Evolutionary conservation across 2,113 vertebrate species (phyloP).

Genomic region (Acanthochromis polyacanthus): DNA sequence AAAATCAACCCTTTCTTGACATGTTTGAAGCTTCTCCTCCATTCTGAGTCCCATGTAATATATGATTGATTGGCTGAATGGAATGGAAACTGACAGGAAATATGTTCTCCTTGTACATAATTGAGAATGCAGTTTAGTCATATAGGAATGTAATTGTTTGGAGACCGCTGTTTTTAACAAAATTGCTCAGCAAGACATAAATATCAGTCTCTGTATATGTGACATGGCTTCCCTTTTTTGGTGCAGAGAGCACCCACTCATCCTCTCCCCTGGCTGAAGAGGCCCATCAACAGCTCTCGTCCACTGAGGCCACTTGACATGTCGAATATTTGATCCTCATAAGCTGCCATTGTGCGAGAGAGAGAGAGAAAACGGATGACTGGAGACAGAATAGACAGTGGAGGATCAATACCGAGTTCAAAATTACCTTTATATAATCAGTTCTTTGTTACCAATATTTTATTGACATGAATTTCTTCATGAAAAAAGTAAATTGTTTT

Average conservation of each 20-base stretch:
- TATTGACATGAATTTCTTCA: neutral
- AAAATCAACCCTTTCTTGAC: too few relatives aligned
- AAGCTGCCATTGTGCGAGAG: constrained; percentile 34
- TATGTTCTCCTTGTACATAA: too few relatives aligned
- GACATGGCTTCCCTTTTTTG: constrained; percentile 58
- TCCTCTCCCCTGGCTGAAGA: constrained; percentile 51
- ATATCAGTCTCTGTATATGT: constrained; percentile 26
- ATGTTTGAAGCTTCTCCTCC: too few relatives aligned
- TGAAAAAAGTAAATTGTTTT: neutral
- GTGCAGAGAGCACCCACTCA: constrained; percentile 18
- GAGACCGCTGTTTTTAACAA: constrained; percentile 15
- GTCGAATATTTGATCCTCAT: constrained; percentile 59
- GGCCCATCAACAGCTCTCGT: constrained; percentile 59
- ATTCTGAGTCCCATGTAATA: too few relatives aligned
- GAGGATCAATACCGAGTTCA: constrained; percentile 19
- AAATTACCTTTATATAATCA: constrained; percentile 8
- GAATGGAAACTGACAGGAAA: too few relatives aligned
- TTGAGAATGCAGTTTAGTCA: too few relatives aligned
- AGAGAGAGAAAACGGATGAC: neutral
- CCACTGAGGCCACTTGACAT: constrained; percentile 56
- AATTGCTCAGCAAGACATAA: constrained; percentile 32
- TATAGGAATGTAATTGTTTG: too few relatives aligned
- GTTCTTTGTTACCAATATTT: neutral
- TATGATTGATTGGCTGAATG: too few relatives aligned
- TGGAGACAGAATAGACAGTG: constrained; percentile 6